phyloP scores from a whole-genome alignment of 1,140 invertebrate species.

The Chrysopa pallens region DNA sequence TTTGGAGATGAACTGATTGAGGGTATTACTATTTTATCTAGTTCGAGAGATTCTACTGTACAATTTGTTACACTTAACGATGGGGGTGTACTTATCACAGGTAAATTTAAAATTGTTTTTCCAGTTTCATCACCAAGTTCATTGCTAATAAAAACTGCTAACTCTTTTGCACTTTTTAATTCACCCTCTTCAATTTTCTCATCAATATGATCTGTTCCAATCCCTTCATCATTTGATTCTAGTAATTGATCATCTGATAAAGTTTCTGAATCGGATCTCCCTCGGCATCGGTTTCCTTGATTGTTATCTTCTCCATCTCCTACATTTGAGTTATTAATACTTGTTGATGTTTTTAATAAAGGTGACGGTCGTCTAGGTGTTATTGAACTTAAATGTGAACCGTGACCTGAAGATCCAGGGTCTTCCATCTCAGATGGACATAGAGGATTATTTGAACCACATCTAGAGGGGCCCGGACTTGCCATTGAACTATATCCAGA shows the following conservation, averaged over 20 bases:
- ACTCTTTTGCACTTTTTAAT: constrained; percentile 40
- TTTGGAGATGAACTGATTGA: neutral
- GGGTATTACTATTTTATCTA: constrained; percentile 17
- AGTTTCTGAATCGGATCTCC: constrained; percentile 46
- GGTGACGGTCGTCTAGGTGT: constrained; percentile 25
- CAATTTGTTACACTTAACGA: constrained; percentile 25
- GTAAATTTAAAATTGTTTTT: constrained; percentile 16
- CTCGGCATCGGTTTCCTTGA: constrained; percentile 20
- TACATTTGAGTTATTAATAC: constrained; percentile 18
- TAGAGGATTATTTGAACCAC: constrained; percentile 56
- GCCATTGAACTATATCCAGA: constrained; percentile 71
- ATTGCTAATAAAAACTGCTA: constrained; percentile 35
- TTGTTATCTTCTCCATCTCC: constrained; percentile 17
- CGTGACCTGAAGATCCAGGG: constrained; percentile 29
- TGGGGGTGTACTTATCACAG: constrained; percentile 22
- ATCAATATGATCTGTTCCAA: constrained; percentile 41
- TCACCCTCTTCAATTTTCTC: constrained; percentile 45
- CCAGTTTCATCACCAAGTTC: constrained; percentile 18
- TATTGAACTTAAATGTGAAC: constrained; percentile 13
- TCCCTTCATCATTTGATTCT: constrained; percentile 53
- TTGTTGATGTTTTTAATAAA: constrained; percentile 31
- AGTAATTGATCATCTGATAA: constrained; percentile 43
- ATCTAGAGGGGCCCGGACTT: constrained; percentile 54
- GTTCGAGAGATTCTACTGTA: constrained; percentile 23
- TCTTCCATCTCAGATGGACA: constrained; percentile 52